Base-by-base conservation (phyloP, 2,888 invertebrate species). In the Entomobrya multifasciata region DNA sequence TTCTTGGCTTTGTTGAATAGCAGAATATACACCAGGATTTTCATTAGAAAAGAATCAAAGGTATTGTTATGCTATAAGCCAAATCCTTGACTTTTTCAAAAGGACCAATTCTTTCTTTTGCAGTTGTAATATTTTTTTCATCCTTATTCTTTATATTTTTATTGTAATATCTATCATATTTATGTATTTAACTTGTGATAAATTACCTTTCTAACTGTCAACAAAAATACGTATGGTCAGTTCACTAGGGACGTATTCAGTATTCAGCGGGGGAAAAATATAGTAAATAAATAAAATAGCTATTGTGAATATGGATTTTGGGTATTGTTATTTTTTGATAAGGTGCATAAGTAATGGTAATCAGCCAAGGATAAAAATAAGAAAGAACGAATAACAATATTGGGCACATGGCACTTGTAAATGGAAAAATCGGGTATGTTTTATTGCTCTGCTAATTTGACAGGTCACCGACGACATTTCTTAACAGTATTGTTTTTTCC, bases 371-470 rank as follows among this genome's bases (percentile, higher is more conserved):
- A 74, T 72, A 67, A 79, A 80, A 70, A 20, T 36, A 13, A n/a
- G n/a, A n/a, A n/a, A n/a, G n/a, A n/a, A n/a, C n/a, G n/a, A n/a
- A n/a, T n/a, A n/a, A n/a, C n/a, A n/a, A n/a, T 27, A 27, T 36
- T 67, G 15, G 55, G 25, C 49, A 52, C 49, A 17, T 74, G 49
- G 82, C 67, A 82, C 82, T 74, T 72, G 36, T 36, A 44, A 70
- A 20, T 70, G 20, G 67, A 70, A 70, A 70, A 36, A 44, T 11
- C 36, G 36, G 4, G 44, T 15, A 47, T 74, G 60, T 72, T 82
- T 82, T 82, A 82, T 82, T 72, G 52, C 74, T 70, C 20, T 47
- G 72, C n/a, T 82, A 74, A 82, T 82, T 57, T 82, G 82, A 82
- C 82, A 82, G 44, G 82, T 82, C 60, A 57, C 47, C 79, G 49